A percentile compares a stretch with the other conserved stretches of the same genome.
Conservation (phyloP, 1,140 invertebrate genomes). For the Zeugodacus cucurbitae region DNA sequence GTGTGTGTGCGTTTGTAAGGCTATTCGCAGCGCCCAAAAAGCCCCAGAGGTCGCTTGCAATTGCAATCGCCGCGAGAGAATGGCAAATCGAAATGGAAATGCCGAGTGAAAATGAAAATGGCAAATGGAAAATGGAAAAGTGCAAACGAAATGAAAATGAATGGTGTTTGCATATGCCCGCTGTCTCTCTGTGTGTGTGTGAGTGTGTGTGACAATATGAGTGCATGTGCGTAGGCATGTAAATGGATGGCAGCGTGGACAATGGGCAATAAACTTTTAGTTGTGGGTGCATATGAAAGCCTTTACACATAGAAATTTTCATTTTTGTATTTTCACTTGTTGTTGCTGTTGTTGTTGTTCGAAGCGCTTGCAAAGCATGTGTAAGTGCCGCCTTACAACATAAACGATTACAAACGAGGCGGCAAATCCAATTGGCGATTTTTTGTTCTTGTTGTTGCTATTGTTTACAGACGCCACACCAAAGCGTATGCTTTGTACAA, state of each 20-base stretch:
- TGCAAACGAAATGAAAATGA: slow-evolving; percentile 14
- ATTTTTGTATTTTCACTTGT: not conserved
- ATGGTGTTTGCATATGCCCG: not conserved
- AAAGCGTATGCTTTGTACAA: not conserved
- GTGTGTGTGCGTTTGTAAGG: too few species aligned
- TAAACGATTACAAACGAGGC: slow-evolving; percentile 29
- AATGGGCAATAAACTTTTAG: not conserved
- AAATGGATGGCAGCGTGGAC: not conserved
- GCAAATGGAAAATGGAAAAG: not conserved
- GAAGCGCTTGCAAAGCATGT: not conserved
- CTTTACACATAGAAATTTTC: too few species aligned
- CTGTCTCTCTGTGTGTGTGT: not conserved
- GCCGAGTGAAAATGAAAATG: slow-evolving; percentile 4
- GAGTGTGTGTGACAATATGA: not conserved
- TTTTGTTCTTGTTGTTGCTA: not conserved
- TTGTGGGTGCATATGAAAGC: not conserved
- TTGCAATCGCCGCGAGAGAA: slow-evolving; percentile 19
- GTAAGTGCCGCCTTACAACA: not conserved
- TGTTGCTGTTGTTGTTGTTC: not conserved
- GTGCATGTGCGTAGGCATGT: not conserved
- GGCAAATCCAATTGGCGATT: slow-evolving; percentile 12
- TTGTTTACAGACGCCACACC: slow-evolving; percentile 22
- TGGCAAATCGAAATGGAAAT: not conserved
- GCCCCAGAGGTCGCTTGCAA: not conserved
- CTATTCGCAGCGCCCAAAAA: too few species aligned